A percentile compares a stretch with the other conserved stretches of the same genome.
Conservation (phyloP, 2,888 invertebrate genomes). For the Allophyes oxyacanthae region DNA sequence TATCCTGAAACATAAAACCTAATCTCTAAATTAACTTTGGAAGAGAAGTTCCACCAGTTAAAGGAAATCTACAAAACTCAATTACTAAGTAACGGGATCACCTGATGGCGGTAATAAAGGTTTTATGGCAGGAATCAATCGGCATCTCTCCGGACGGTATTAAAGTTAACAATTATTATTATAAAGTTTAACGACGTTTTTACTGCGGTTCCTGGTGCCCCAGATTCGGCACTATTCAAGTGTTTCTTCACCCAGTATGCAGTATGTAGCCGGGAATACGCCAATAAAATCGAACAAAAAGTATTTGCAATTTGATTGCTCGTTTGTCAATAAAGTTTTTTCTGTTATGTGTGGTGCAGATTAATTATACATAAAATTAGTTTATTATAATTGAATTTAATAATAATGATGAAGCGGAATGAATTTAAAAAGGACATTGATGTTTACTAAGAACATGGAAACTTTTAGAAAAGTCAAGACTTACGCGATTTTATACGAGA, state of each 20-base stretch:
- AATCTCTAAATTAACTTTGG: too few species aligned
- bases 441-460: too few species aligned
- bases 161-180: conserved; percentile 43
- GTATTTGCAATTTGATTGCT: conserved; percentile 34
- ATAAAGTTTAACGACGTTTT: conserved; percentile 44
- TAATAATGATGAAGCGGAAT: too few species aligned
- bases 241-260: conserved; percentile 16
- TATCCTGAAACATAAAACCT: too few species aligned
- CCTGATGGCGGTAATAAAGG: conserved; percentile 26
- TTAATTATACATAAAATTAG: too few species aligned
- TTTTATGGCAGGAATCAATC: conserved; percentile 37
- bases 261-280: conserved; percentile 22
- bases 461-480: too few species aligned
- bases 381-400: too few species aligned
- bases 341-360: not conserved
- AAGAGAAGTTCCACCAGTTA: not conserved
- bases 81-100: conserved; percentile 22
- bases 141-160: conserved; percentile 16
- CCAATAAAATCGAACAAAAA: conserved; percentile 32
- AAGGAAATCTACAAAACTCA: conserved; percentile 14
- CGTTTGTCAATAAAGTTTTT: conserved; percentile 3
- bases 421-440: too few species aligned
- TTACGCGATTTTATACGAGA: too few species aligned
- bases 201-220: conserved; percentile 49
- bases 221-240: conserved; percentile 28